Conservation (phyloP, 2,113 vertebrate species). For the Anhinga rufa region DNA sequence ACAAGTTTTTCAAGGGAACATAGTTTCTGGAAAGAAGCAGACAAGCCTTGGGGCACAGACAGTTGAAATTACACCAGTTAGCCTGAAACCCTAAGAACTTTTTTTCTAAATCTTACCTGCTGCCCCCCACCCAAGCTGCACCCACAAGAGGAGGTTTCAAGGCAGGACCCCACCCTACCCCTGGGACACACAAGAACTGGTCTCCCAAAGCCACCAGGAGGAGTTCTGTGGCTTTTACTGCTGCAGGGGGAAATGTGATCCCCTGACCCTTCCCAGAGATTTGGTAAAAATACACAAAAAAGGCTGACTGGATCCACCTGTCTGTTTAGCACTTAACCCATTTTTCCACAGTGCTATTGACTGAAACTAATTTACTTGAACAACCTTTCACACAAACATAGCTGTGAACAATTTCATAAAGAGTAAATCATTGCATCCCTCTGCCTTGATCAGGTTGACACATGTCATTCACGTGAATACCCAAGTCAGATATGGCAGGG, state of each 20-base stretch:
- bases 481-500: neutral
- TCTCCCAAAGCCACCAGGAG: neutral
- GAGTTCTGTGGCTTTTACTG: constrained; percentile 31
- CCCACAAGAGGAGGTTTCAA: neutral
- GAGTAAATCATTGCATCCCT: neutral
- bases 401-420: neutral
- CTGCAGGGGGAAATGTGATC: neutral
- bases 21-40: neutral
- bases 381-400: neutral
- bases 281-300: constrained; percentile 5
- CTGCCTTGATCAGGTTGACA: constrained; percentile 19
- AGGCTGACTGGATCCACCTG: constrained; percentile 38
- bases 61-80: neutral
- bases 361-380: constrained; percentile 55
- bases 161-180: neutral
- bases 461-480: neutral
- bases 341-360: neutral
- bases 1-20: neutral
- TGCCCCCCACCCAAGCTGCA: neutral
- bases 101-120: neutral
- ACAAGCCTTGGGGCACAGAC: neutral
- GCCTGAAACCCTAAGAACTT: neutral
- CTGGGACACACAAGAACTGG: neutral
- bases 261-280: neutral
- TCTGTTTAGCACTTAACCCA: constrained; percentile 19